Conservation (phyloP, 30 jellyfish, hydroid and myxozoan species). For the Turritopsis rubra region DNA sequence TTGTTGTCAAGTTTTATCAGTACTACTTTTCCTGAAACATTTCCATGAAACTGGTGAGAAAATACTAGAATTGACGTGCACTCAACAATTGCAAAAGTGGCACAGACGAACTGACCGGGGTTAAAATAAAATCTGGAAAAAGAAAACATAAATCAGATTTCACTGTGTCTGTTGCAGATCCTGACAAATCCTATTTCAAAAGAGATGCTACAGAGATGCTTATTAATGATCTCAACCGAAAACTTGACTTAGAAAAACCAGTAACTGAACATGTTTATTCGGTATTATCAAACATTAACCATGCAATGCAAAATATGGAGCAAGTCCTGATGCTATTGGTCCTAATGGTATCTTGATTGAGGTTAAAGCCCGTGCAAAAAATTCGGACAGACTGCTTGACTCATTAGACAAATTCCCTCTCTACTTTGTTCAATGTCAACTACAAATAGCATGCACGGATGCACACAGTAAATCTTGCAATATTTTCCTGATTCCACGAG, state of each 20-base stretch:
- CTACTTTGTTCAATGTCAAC: conserved; percentile 16
- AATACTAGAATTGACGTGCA: conserved; percentile 18
- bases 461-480: conserved; percentile 3
- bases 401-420: not conserved
- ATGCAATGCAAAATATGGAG: conserved; percentile 11
- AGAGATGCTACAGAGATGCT: conserved; percentile 10
- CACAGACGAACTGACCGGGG: conserved; percentile 13
- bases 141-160: not conserved
- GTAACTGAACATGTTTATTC: conserved; percentile 19
- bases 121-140: conserved; percentile 10
- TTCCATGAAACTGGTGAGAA: conserved; percentile 13
- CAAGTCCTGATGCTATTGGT: conserved; percentile 28
- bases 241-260: not conserved
- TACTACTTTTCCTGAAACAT: conserved; percentile 11
- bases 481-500: conserved; percentile 5
- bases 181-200: conserved; percentile 20
- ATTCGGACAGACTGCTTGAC: not conserved
- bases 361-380: conserved; percentile 11
- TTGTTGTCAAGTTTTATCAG: conserved; percentile 15
- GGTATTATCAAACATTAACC: conserved; percentile 12
- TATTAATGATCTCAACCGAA: conserved; percentile 5
- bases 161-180: conserved; percentile 19
- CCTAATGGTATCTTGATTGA: conserved; percentile 19
- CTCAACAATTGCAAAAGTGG: conserved; percentile 18
- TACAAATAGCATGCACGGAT: conserved; percentile 14